Evolutionary conservation across 1,140 invertebrate genomes (phyloP).

Genomic region (Holotrichia oblita): DNA sequence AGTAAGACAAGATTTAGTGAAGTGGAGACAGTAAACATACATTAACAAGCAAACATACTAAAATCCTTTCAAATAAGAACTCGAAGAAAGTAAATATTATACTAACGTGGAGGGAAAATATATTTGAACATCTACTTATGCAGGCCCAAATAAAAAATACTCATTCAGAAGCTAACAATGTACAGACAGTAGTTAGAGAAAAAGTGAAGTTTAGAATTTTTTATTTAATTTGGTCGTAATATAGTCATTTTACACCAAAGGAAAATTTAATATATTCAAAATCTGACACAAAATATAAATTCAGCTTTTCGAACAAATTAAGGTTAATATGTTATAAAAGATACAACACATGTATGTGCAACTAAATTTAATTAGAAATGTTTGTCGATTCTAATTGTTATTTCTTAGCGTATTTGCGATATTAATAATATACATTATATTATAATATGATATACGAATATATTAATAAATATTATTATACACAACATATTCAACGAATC

Average conservation of each 20-base stretch:
- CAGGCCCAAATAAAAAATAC: constrained; percentile 9
- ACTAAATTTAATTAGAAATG: no score
- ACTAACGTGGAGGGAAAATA: constrained; percentile 21
- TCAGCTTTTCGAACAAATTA: no score
- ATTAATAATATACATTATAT: no score
- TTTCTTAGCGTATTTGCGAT: no score
- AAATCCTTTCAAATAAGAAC: constrained; percentile 35
- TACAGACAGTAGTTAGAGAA: neutral
- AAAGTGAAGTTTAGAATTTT: neutral
- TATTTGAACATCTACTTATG: constrained; percentile 33
- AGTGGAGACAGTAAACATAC: constrained; percentile 36
- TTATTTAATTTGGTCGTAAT: neutral
- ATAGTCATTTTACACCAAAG: neutral
- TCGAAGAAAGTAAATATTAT: constrained; percentile 32
- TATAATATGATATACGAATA: no score
- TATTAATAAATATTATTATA: no score
- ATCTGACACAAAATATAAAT: no score
- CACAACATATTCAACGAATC: no score
- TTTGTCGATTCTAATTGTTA: no score
- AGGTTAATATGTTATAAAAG: no score
- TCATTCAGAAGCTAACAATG: neutral
- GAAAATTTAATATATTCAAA: no score
- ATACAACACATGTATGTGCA: no score
- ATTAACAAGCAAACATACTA: constrained; percentile 37
- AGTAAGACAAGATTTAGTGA: constrained; percentile 33